These are phyloP conservation scores for Myotis findleyi DNA, from an alignment of 2,797 vertebrate species.

Conservation along the genomic window DNA sequence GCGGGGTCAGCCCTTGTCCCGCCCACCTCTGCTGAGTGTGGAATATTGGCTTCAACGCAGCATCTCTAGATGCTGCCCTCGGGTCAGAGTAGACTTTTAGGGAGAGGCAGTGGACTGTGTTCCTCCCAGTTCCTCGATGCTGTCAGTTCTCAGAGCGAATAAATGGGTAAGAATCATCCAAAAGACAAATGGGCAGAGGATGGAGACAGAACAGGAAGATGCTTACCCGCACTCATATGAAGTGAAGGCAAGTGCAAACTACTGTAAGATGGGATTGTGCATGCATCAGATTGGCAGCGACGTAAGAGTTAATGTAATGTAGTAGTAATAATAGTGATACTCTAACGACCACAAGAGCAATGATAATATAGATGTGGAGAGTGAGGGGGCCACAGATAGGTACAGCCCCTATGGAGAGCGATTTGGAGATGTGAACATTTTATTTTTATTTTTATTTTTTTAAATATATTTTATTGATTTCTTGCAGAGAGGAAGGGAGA, in stretches of 20 bases:
- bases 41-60: neutral
- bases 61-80: neutral
- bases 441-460: too few species aligned
- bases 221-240: neutral
- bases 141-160: neutral
- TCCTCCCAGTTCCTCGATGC: neutral
- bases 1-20: neutral
- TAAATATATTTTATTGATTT: too few species aligned
- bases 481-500: too few species aligned
- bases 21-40: fast-evolving
- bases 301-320: neutral
- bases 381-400: neutral
- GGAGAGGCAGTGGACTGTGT: neutral
- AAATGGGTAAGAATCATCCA: neutral
- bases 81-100: neutral
- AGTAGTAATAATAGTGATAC: neutral
- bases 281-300: neutral
- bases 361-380: neutral
- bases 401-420: neutral
- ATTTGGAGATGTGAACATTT: neutral
- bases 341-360: neutral
- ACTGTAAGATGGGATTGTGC: neutral
- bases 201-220: neutral
- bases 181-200: neutral
- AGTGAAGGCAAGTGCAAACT: neutral